Percentiles rank a stretch among this genome's conserved stretches.
phyloP scores from a whole-genome alignment of 1,140 invertebrate genomes.

The Metaphire vulgaris region DNA sequence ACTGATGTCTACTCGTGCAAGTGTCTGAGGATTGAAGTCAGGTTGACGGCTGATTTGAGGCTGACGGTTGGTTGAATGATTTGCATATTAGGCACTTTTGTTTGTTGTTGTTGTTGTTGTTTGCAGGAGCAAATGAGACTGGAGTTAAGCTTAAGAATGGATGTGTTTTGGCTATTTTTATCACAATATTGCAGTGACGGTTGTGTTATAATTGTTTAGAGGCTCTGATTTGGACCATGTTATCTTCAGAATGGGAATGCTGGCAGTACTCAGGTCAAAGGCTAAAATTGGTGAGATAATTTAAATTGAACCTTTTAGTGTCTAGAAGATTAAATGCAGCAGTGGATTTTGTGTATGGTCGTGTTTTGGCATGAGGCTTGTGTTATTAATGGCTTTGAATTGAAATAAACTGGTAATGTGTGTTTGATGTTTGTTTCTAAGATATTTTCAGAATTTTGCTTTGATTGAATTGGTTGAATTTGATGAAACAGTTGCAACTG shows the following conservation, averaged over 20 bases:
- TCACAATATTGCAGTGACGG: no score
- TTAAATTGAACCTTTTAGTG: slow-evolving; percentile 16
- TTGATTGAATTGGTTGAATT: neutral
- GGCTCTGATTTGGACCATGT: slow-evolving; percentile 75
- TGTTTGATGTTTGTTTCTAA: neutral
- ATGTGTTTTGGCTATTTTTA: no score
- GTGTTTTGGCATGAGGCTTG: neutral
- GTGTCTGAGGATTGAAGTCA: no score
- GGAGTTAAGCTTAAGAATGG: no score
- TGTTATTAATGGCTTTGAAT: slow-evolving; percentile 17
- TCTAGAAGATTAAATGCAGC: slow-evolving; percentile 9
- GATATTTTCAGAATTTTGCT: neutral
- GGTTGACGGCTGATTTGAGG: neutral
- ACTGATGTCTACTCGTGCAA: no score
- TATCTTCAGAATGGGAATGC: slow-evolving; percentile 82
- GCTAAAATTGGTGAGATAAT: slow-evolving; percentile 62
- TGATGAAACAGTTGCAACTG: neutral
- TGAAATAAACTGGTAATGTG: neutral
- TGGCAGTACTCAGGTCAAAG: slow-evolving; percentile 79
- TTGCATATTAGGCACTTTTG: no score
- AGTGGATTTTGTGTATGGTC: neutral
- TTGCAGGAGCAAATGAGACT: no score
- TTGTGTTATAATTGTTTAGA: slow-evolving; percentile 56
- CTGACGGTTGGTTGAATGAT: slow-evolving; percentile 1
- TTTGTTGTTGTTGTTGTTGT: no score